Evolutionary conservation across 64 coral and sea anemone species (phyloP).

Genomic region (Astreopora myriophthalma): DNA sequence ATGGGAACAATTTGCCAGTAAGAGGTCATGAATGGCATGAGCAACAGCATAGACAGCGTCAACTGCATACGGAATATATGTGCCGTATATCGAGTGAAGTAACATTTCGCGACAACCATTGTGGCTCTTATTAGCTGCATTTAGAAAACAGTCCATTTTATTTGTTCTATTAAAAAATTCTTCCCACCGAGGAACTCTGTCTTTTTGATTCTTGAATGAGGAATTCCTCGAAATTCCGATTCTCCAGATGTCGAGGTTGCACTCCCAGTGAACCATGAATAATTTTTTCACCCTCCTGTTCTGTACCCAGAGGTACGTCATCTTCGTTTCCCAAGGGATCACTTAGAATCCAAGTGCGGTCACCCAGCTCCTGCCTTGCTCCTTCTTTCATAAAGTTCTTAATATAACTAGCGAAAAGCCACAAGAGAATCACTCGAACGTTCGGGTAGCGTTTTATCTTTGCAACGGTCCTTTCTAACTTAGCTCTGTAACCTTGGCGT

Average conservation of each 20-base stretch:
- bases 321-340: conserved; percentile 10
- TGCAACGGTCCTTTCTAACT: background rate
- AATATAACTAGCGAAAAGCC: conserved; percentile 4
- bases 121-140: too few species aligned
- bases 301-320: background rate
- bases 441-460: conserved; percentile 3
- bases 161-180: background rate
- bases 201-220: background rate
- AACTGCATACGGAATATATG: conserved; percentile 20
- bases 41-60: conserved; percentile 28
- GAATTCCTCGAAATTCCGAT: background rate
- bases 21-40: background rate
- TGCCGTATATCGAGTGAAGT: background rate
- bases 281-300: background rate
- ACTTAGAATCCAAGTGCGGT: conserved; percentile 40
- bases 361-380: background rate
- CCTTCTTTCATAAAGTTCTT: background rate
- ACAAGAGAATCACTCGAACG: conserved; percentile 1
- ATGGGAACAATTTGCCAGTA: background rate
- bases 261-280: conserved; percentile 2
- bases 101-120: background rate
- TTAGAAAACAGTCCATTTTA: background rate
- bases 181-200: conserved; percentile 23
- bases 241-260: background rate
- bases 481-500: background rate